These are phyloP conservation scores for Nematolebias whitei DNA, from an alignment of 2,113 vertebrate genomes.

Conservation along the genomic window DNA sequence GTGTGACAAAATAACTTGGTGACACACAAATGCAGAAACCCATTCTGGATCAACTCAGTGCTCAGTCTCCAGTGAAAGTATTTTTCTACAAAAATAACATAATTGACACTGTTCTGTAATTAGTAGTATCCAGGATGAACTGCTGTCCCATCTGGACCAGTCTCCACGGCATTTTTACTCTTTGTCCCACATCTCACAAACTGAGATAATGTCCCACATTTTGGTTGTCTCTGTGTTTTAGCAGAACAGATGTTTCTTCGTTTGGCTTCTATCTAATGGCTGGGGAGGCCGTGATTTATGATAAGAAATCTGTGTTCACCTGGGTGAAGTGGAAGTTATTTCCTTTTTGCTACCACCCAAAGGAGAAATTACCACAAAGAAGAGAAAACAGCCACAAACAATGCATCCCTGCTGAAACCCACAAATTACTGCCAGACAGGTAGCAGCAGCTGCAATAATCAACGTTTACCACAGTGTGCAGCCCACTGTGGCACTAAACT, in stretches of 20 bases:
- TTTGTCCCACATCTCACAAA: background rate
- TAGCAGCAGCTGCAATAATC: constrained; percentile 2
- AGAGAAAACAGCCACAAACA: background rate
- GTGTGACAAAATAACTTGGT: too few relatives aligned
- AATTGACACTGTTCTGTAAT: background rate
- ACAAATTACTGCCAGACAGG: background rate
- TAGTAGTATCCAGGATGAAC: background rate
- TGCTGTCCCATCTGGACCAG: background rate
- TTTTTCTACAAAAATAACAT: background rate
- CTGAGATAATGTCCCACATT: background rate
- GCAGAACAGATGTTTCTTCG: background rate
- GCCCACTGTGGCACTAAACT: background rate
- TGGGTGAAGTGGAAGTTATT: background rate
- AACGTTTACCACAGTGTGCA: background rate
- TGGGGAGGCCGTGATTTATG: background rate
- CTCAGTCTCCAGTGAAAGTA: too few relatives aligned
- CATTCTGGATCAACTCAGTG: too few relatives aligned
- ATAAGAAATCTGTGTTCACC: background rate
- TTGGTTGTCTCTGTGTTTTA: background rate
- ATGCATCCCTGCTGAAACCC: background rate
- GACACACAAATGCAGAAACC: too few relatives aligned
- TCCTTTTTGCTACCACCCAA: background rate
- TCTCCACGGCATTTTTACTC: background rate
- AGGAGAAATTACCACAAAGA: constrained; percentile 1
- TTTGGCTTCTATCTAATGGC: background rate